Evolutionary conservation across 2,797 vertebrate species (phyloP), one percentile per base, ranked within the genome.

Genomic region (Rhincodon typus): DNA sequence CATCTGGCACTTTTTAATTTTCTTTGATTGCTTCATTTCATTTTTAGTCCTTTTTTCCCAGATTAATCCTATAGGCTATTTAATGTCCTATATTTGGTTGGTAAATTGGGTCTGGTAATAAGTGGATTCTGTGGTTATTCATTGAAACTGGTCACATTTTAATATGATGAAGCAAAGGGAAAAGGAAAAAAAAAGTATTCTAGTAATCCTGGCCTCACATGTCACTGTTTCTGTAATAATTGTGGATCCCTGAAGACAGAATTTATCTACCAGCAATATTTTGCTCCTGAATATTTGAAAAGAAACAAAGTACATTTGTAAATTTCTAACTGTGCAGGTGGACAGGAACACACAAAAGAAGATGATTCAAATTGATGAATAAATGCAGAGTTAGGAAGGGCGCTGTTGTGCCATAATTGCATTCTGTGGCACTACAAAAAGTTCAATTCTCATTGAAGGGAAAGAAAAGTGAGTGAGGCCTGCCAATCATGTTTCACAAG

Each of bases 1-100:
- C 70, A 95, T 57, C 70, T 74, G 94, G 94, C 70, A 34, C 94
- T 95, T 95, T 95, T 95, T 95, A 95, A 95, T 95, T 95, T 95
- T 95, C 94, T 74, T 77, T 95, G 94, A 95, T 95, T 95, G 70
- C 70, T 95, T 77, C 72, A 95, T 95, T 95, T 95, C 46, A 95
- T 95, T 95, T 95, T 77, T 77, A 74, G 94, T 95, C 53, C 46
- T 42, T 30, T 77, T 95, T 77, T 95, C 94, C 72, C 62, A 93
- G 62, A 69, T 93, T 95, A 95, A 57, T 95, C 69, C 94, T 77
- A 57, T 95, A 67, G 70, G 94, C 94, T 57, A 95, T 53, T 77
- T 77, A 72, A 74, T 95, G 94, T 77, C 94, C 94, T 95, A 77
- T 46, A 95, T 95, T 95, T 77, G 70, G 94, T 53, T 95, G 70